These are phyloP conservation scores for Sylvicola fuscatus DNA, from an alignment of 2,888 invertebrate species.

Conservation along the genomic window DNA sequence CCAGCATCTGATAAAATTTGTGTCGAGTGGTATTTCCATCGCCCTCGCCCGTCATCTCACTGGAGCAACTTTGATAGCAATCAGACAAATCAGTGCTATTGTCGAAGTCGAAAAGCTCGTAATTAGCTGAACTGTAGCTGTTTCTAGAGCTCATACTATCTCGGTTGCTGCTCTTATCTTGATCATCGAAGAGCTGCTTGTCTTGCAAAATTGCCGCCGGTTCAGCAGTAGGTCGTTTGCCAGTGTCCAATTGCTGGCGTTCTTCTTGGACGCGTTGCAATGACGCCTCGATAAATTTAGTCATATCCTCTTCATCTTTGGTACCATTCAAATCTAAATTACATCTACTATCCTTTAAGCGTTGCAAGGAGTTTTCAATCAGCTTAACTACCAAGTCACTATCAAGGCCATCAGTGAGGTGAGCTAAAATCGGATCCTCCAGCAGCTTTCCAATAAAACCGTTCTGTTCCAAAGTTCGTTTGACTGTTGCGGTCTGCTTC, in stretches of 20 bases:
- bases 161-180: conserved; percentile 30
- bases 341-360: conserved; percentile 26
- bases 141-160: conserved; percentile 29
- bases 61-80: conserved; percentile 49
- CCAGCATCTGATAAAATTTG: conserved; percentile 52
- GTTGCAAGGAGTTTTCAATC: conserved; percentile 43
- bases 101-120: conserved; percentile 53
- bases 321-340: conserved; percentile 22
- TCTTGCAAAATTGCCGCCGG: conserved; percentile 8
- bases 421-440: conserved; percentile 40
- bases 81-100: conserved; percentile 36
- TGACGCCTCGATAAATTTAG: conserved; percentile 23
- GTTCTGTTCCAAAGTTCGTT: conserved; percentile 16
- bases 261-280: conserved; percentile 21
- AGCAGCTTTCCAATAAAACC: conserved; percentile 36
- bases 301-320: conserved; percentile 26
- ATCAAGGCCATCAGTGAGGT: conserved; percentile 38
- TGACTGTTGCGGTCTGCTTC: too few relatives aligned
- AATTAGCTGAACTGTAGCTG: conserved; percentile 46
- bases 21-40: conserved; percentile 41
- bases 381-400: conserved; percentile 38
- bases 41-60: conserved; percentile 41
- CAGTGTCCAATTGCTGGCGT: conserved; percentile 12
- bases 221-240: conserved; percentile 2
- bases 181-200: conserved; percentile 26